phyloP scores from a whole-genome alignment of 2,888 invertebrate species.

The Physocephala rufipes region DNA sequence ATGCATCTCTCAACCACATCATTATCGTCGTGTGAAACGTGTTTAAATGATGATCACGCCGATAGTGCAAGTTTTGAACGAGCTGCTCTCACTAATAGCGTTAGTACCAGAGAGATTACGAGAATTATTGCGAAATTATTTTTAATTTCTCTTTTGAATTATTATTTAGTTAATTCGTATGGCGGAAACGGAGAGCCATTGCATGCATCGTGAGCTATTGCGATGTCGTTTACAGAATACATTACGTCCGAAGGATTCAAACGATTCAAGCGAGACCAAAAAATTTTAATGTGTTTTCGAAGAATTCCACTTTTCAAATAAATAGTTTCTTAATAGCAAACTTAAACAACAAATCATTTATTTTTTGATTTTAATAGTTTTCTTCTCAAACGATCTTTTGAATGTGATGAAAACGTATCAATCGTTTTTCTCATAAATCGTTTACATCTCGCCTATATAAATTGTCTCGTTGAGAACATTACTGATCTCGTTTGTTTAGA shows the following conservation, averaged over 20 bases:
- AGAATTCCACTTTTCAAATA: too few species aligned
- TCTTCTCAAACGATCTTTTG: not conserved
- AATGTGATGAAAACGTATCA: not conserved
- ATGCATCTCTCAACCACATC: conserved; percentile 48
- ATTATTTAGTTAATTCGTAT: conserved; percentile 52
- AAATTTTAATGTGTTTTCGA: too few species aligned
- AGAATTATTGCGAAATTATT: too few species aligned
- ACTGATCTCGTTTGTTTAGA: too few species aligned
- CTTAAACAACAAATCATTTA: too few species aligned
- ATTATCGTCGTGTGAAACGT: conserved; percentile 48
- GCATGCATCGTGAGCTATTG: conserved; percentile 56
- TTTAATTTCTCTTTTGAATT: not conserved
- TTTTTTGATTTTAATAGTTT: not conserved
- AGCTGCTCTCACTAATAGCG: conserved; percentile 55
- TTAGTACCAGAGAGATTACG: too few species aligned
- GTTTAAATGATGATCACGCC: conserved; percentile 48
- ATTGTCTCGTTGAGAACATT: too few species aligned
- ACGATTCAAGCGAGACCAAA: not conserved
- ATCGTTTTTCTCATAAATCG: not conserved
- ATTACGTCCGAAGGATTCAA: conserved; percentile 28
- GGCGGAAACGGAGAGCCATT: conserved; percentile 55
- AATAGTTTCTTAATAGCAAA: too few species aligned
- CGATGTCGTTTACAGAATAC: conserved; percentile 54
- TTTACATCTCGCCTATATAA: too few species aligned
- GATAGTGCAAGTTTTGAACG: conserved; percentile 55